phyloP scores from a whole-genome alignment of 2,797 vertebrate genomes.

The Dendrocincla tyrannina region DNA sequence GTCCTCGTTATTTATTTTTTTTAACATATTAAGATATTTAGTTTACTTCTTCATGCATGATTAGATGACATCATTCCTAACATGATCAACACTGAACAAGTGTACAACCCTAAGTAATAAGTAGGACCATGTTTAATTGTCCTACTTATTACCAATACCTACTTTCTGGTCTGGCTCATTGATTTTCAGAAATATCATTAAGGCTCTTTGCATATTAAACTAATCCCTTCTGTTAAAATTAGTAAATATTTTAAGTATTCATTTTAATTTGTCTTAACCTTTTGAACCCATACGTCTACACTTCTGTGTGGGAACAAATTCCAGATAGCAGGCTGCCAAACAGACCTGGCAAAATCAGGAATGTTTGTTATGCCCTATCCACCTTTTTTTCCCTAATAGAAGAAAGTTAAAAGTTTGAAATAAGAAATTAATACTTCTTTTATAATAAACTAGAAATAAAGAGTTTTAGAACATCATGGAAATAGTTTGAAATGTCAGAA shows the following conservation, averaged over 20 bases:
- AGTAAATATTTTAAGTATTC: not conserved
- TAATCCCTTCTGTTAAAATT: not conserved
- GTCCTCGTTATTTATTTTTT: not conserved
- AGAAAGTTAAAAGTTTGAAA: not conserved
- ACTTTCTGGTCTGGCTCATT: not conserved
- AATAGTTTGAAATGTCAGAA: not conserved
- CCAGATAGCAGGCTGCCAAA: not conserved
- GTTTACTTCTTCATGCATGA: not conserved
- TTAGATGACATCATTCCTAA: not conserved
- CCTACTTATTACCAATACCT: too few species aligned
- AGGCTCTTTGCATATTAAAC: not conserved
- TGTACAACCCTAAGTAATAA: not conserved
- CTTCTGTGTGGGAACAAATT: not conserved
- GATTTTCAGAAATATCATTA: not conserved
- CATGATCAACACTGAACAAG: not conserved
- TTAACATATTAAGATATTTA: not conserved
- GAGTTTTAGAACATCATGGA: not conserved
- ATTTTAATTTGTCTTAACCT: not conserved
- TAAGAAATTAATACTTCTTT: not conserved
- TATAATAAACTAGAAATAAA: not conserved
- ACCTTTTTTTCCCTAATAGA: not conserved
- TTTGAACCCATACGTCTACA: not conserved
- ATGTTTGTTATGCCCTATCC: not conserved
- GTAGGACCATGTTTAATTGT: not conserved
- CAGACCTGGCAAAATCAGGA: not conserved